These are phyloP conservation scores for Euphydryas editha DNA, from an alignment of 2,888 invertebrate genomes.

Conservation along the genomic window DNA sequence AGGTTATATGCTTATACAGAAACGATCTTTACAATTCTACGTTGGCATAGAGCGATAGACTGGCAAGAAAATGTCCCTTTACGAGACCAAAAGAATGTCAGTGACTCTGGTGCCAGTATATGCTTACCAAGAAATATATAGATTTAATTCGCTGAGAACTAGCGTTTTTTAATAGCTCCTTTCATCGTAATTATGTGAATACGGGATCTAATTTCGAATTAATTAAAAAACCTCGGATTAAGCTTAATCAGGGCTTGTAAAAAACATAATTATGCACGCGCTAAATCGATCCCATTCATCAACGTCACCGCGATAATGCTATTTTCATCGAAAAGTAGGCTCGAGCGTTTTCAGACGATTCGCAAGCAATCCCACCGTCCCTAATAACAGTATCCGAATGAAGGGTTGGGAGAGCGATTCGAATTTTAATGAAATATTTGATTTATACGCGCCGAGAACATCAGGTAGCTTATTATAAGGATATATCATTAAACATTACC, in stretches of 20 bases:
- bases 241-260: conserved; percentile 24
- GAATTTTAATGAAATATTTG: conserved; percentile 83
- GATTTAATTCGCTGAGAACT: not conserved
- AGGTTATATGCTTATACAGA: no score
- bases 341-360: conserved; percentile 48
- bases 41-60: no score
- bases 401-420: conserved; percentile 74
- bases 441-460: conserved; percentile 77
- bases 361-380: conserved; percentile 65
- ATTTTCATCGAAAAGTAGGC: conserved; percentile 64
- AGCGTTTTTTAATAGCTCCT: not conserved
- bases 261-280: conserved; percentile 47
- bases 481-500: conserved; percentile 83
- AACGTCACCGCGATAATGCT: conserved; percentile 62
- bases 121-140: not conserved
- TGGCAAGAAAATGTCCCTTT: no score
- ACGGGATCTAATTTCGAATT: conserved; percentile 34
- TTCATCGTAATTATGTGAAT: conserved; percentile 15
- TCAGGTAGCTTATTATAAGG: conserved; percentile 83
- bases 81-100: not conserved
- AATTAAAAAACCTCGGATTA: conserved; percentile 30
- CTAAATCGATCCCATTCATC: conserved; percentile 56
- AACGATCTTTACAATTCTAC: not conserved
- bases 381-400: conserved; percentile 72
- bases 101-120: not conserved